Evolutionary conservation across 2,113 vertebrate species (phyloP), one percentile per base, ranked within the genome.

Genomic region (Todiramphus chloris): DNA sequence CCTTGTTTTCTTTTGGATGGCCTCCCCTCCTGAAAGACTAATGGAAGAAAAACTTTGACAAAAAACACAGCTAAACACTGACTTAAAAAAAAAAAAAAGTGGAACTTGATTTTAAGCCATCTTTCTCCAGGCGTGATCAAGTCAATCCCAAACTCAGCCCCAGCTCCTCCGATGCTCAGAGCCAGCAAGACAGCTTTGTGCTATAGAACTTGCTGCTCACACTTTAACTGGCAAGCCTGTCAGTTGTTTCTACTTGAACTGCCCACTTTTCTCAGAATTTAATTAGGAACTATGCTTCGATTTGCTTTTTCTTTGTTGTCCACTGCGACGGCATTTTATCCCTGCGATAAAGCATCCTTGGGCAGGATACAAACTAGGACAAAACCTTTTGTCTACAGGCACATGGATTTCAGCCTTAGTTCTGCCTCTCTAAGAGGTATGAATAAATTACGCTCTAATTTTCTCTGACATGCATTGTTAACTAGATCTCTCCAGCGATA

Each of bases 21-120:
- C 37, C 41, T 95, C 39, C 58, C 51, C 86, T 93, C 35, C 68
- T 84, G 51, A 97, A 96, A 94, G n/a, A 75, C 62, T 83, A 89
- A 89, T 59, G 59, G 74, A 95, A 93, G 21, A 51, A 77, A 89
- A 86, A 83, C 53, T 92, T 96, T 95, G 73, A 89, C 73, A 96
- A 44, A 95, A 73, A 77, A 28, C n/a, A 87, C 27, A 76, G 68
- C 31, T 63, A 72, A 87, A 78, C 3, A 23, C 3, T 13, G 15
- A 70, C 31, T 88, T 27, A 11, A 86, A 79, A 63, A 53, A 31
- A 44, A 37, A 37, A 50, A 51, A 25, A 25, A 46, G 89, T 64
- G 48, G 46, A 85, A 76, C 28, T 94, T 95, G 75, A 56, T 56
- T 96, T 94, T 93, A 33, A 90, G 83, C 56, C 33, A 64, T 92